These are phyloP conservation scores for Caenorhabditis zanzibari DNA, from an alignment of 2,888 invertebrate genomes.

Conservation along the genomic window DNA sequence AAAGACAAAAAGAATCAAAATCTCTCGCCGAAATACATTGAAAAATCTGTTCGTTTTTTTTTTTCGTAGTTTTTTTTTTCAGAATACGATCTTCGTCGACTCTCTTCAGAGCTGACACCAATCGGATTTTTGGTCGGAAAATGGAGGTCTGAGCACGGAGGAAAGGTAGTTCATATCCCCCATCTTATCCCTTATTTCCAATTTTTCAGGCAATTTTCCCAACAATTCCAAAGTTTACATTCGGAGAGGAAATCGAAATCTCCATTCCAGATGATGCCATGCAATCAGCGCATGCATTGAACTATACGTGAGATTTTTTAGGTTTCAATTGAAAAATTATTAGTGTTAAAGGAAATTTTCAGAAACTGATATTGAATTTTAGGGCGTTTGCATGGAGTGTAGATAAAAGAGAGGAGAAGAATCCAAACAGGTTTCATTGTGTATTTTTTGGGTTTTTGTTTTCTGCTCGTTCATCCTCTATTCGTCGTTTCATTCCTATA, in stretches of 20 bases:
- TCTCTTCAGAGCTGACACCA: constrained; percentile 78
- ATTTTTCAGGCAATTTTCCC: constrained; percentile 80
- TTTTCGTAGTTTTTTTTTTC: too few relatives aligned
- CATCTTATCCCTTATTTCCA: too few relatives aligned
- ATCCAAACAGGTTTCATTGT: constrained; percentile 62
- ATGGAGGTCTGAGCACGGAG: constrained; percentile 83
- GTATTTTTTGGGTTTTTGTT: constrained; percentile 27
- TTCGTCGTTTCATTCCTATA: constrained; percentile 1
- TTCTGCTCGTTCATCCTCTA: constrained; percentile 15
- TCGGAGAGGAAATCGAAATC: constrained; percentile 83
- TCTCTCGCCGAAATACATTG: background rate
- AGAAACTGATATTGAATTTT: constrained; percentile 45
- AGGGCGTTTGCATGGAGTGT: constrained; percentile 75
- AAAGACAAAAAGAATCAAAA: background rate
- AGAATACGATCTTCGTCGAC: constrained; percentile 80
- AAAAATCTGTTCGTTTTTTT: too few relatives aligned
- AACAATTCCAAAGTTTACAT: constrained; percentile 83
- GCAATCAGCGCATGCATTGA: constrained; percentile 78
- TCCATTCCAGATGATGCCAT: constrained; percentile 79
- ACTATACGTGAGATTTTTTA: constrained; percentile 81
- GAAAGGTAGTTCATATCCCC: too few relatives aligned
- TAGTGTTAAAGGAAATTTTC: background rate
- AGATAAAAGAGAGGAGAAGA: constrained; percentile 61
- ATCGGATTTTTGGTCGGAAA: constrained; percentile 82
- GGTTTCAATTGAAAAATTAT: background rate